Conservation (phyloP, 1,140 invertebrate species). For the Brachionus koreanus region DNA sequence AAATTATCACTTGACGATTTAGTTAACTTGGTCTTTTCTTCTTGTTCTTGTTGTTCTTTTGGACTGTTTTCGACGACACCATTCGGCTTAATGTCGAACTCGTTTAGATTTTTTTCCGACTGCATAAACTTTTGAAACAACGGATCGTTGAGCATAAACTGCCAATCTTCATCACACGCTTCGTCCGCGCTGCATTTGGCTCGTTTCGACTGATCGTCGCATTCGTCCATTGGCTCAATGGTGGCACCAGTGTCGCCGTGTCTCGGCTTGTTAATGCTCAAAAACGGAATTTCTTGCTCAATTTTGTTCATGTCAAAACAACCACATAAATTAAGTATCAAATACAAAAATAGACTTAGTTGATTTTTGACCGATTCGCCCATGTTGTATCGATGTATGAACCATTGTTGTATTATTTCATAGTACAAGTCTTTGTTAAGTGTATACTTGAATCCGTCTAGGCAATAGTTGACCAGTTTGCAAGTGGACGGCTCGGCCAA, state of each 20-base stretch:
- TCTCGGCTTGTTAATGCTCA: background rate
- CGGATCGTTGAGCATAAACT: conserved; percentile 17
- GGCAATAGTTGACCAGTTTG: conserved; percentile 28
- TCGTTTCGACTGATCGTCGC: background rate
- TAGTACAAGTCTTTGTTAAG: conserved; percentile 21
- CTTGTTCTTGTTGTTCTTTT: background rate
- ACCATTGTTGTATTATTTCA: conserved; percentile 42
- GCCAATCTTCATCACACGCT: conserved; percentile 27
- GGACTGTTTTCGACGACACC: background rate
- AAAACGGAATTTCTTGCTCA: conserved; percentile 24
- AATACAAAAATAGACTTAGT: conserved; percentile 13
- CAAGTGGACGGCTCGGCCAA: background rate
- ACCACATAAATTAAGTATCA: conserved; percentile 27
- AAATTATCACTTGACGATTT: background rate
- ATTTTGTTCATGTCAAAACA: conserved; percentile 43
- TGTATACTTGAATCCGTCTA: conserved; percentile 40
- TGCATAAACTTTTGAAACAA: conserved; percentile 11
- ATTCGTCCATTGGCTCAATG: background rate
- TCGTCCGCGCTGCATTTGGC: background rate
- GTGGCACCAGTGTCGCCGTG: background rate
- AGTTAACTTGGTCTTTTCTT: background rate
- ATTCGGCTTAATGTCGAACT: conserved; percentile 1
- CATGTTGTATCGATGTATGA: conserved; percentile 24
- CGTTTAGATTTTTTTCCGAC: conserved; percentile 36
- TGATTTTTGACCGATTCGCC: conserved; percentile 28